These are phyloP conservation scores for Pomatorhinus ruficollis DNA, from an alignment of 2,113 vertebrate genomes.

Conservation along the genomic window DNA sequence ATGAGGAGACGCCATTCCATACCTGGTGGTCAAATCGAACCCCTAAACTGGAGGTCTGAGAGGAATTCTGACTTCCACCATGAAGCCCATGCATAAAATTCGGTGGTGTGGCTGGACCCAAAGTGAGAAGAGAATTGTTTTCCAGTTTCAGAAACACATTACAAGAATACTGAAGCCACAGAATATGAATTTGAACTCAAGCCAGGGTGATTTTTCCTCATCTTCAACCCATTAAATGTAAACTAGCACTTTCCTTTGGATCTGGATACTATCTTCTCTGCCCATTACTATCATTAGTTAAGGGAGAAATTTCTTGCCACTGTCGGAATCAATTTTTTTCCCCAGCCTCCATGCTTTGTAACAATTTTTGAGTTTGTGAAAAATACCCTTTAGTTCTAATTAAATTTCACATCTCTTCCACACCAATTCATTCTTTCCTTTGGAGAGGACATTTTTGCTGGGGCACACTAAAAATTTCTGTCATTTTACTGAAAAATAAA, in stretches of 20 bases:
- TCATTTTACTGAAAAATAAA: not conserved
- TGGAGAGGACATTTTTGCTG: not conserved
- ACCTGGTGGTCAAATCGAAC: not conserved
- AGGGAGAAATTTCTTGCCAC: not conserved
- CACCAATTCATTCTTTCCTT: not conserved
- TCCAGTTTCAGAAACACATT: not conserved
- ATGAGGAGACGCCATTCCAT: not conserved
- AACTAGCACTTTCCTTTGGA: not conserved
- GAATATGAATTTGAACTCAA: not conserved
- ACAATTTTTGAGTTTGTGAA: not conserved
- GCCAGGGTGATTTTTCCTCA: not conserved
- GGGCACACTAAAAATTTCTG: not conserved
- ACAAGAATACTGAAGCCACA: not conserved
- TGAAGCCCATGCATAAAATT: not conserved
- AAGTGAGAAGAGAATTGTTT: not conserved
- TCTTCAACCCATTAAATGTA: not conserved
- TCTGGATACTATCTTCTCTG: not conserved
- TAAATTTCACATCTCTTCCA: constrained; percentile 38
- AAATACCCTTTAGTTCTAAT: constrained; percentile 14
- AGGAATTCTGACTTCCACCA: not conserved
- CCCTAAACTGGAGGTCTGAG: not conserved
- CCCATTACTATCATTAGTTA: not conserved
- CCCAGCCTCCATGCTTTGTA: not conserved
- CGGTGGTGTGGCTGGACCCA: not conserved
- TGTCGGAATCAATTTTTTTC: not conserved